A percentile compares a stretch with the other conserved stretches of the same genome.
phyloP scores from a whole-genome alignment of 2,113 vertebrate species.

The Struthio camelus region DNA sequence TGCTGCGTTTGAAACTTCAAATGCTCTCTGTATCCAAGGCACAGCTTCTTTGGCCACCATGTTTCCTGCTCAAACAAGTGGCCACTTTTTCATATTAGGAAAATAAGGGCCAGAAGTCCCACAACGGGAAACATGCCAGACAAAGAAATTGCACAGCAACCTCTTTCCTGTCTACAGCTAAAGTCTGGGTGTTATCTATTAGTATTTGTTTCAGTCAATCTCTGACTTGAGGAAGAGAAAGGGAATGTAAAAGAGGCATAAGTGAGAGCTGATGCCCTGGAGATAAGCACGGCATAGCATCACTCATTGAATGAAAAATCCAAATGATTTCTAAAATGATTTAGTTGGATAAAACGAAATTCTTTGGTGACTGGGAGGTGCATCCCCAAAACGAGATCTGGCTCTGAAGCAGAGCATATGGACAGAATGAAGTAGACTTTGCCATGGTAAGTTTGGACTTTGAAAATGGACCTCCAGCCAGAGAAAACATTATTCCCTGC shows the following conservation, averaged over 20 bases:
- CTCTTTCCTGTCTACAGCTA: background rate
- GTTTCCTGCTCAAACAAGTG: background rate
- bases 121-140: background rate
- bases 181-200: background rate
- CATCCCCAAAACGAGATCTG: background rate
- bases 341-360: background rate
- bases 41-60: background rate
- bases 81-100: background rate
- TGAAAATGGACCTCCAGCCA: background rate
- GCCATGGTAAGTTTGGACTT: background rate
- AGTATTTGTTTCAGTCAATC: background rate
- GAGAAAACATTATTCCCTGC: background rate
- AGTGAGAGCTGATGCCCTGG: background rate
- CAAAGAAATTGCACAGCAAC: conserved; percentile 2
- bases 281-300: background rate
- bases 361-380: background rate
- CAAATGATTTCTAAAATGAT: background rate
- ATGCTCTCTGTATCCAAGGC: background rate
- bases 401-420: background rate
- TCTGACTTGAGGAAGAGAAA: background rate
- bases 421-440: background rate
- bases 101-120: background rate
- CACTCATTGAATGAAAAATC: background rate
- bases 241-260: background rate
- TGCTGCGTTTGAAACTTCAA: background rate